Evolutionary conservation across 2,113 vertebrate genomes (phyloP).

Genomic region (Chionis minor): DNA sequence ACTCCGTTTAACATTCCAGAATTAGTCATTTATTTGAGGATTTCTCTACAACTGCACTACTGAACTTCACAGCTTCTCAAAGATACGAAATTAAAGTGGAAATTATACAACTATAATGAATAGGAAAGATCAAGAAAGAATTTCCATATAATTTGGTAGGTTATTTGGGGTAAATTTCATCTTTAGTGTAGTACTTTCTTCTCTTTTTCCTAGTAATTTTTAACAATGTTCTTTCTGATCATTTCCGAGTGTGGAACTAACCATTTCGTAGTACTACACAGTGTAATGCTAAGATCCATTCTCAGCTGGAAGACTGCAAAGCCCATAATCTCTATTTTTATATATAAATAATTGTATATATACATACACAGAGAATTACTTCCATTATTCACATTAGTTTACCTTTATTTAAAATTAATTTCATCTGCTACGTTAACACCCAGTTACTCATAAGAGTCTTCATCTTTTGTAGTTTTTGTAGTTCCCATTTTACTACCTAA

Average conservation of each 20-base stretch:
- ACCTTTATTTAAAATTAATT: not conserved
- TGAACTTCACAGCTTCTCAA: not conserved
- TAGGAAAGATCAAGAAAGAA: not conserved
- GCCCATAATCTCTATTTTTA: not conserved
- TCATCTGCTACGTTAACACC: not conserved
- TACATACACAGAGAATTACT: not conserved
- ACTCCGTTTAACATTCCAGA: not conserved
- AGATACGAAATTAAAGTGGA: not conserved
- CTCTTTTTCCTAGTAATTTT: not conserved
- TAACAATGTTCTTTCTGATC: not conserved
- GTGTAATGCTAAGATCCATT: not conserved
- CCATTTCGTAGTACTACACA: accelerated
- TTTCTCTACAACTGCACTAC: not conserved
- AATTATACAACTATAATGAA: not conserved
- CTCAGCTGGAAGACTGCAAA: not conserved
- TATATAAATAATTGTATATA: not conserved
- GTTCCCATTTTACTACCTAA: not conserved
- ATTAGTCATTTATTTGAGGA: not conserved
- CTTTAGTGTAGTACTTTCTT: not conserved
- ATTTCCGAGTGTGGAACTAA: not conserved
- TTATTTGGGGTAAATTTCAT: not conserved
- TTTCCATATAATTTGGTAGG: not conserved
- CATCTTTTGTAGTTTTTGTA: not conserved
- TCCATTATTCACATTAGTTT: not conserved
- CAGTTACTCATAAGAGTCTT: not conserved